Base-by-base conservation (phyloP, 2,888 invertebrate genomes). In the Cabera pusaria region DNA sequence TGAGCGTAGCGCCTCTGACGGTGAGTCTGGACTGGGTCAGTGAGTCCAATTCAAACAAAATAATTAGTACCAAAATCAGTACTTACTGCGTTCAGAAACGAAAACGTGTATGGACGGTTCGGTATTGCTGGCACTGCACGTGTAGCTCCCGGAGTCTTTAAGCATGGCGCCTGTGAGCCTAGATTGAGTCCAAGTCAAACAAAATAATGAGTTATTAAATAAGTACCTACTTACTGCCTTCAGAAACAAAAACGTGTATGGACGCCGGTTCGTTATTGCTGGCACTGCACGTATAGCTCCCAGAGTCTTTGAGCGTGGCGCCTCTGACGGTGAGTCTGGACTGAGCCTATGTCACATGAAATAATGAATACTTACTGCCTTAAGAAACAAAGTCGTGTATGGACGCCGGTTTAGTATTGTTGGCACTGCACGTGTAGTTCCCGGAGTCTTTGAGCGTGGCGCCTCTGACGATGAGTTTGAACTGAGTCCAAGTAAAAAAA, bases 321-420 rank as follows among this genome's bases (percentile, higher is more conserved):
- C n/a, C n/a, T n/a, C n/a, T n/a, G n/a, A n/a, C n/a, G n/a, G n/a
- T n/a, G n/a, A n/a, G n/a, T n/a, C n/a, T n/a, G n/a, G n/a, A n/a
- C n/a, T n/a, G n/a, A n/a, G n/a, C n/a, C n/a, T n/a, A n/a, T n/a
- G n/a, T n/a, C n/a, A n/a, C n/a, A n/a, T n/a, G n/a, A n/a, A n/a
- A n/a, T n/a, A n/a, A n/a, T n/a, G n/a, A n/a, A 46, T 52, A 83
- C 87, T 85, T 24, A 88, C 91, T 91, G 93, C 96, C 96, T 93
- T 96, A 96, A 29, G 96, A 96, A 59, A 97, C 96, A 78, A 96
- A 96, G 56, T 96, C 96, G 76, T 94, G 95, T 82, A 96, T 96
- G 62, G 94, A 95, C 49, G 96, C 96, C 10, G 96, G 93, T 81
- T 96, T 96, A 42, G 96, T 96, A 80, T 96, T 96, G 71, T 95